Conservation (phyloP, 2,888 invertebrate genomes). For the Cosmopolites sordidus region DNA sequence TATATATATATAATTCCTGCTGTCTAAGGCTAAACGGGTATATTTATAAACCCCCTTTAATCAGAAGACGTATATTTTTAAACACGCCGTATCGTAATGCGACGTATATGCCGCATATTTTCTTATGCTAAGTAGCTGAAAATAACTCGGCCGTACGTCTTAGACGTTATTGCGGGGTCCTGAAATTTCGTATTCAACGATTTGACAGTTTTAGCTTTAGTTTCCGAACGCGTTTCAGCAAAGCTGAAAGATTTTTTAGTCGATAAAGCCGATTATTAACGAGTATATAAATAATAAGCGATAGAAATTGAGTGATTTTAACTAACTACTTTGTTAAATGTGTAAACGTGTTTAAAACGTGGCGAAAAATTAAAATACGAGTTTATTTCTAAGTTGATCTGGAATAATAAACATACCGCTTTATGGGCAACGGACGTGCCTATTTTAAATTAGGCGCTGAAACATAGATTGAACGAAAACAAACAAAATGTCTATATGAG, state of each 20-base stretch:
- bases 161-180: slow-evolving; percentile 1
- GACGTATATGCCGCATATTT: slow-evolving; percentile 5
- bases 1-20: slow-evolving; percentile 22
- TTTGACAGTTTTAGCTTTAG: slow-evolving; percentile 39
- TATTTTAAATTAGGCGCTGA: slow-evolving; percentile 8
- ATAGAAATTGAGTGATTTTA: slow-evolving; percentile 26
- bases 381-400: slow-evolving; percentile 17
- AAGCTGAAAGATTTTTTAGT: slow-evolving; percentile 30
- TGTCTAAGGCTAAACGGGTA: slow-evolving; percentile 28
- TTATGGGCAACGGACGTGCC: background rate
- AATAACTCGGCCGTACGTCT: slow-evolving; percentile 7
- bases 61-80: slow-evolving; percentile 27
- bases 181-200: slow-evolving; percentile 22
- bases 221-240: slow-evolving; percentile 31
- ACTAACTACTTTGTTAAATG: slow-evolving; percentile 22
- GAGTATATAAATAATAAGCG: slow-evolving; percentile 22
- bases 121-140: slow-evolving; percentile 18
- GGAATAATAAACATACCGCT: slow-evolving; percentile 15
- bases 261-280: slow-evolving; percentile 28
- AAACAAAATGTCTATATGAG: slow-evolving; percentile 1
- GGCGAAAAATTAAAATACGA: slow-evolving; percentile 16
- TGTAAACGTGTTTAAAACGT: slow-evolving; percentile 26
- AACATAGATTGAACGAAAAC: slow-evolving; percentile 6
- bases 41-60: slow-evolving; percentile 29
- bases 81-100: slow-evolving; percentile 22